Percentiles rank a stretch among this genome's conserved stretches.
Evolutionary conservation across 2,113 vertebrate genomes (phyloP).

Genomic region (Ursus arctos): DNA sequence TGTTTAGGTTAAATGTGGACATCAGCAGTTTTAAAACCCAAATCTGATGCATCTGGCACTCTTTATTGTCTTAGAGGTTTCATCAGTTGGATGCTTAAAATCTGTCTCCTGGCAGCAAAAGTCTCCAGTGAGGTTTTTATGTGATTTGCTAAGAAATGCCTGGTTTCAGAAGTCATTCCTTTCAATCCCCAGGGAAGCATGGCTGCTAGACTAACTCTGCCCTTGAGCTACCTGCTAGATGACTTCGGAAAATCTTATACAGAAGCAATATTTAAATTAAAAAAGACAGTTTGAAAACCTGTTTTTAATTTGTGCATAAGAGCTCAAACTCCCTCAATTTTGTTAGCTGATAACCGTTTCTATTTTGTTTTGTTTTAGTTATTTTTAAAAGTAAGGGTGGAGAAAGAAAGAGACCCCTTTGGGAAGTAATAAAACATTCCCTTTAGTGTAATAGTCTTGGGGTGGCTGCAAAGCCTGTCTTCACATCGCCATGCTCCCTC

Average conservation of each 20-base stretch:
- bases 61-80: conserved; percentile 76
- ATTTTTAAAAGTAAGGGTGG: neutral
- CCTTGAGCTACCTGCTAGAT: conserved; percentile 60
- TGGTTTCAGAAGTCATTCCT: conserved; percentile 57
- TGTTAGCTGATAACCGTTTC: conserved; percentile 46
- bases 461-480: neutral
- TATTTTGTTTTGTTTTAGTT: neutral
- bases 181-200: neutral
- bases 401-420: neutral
- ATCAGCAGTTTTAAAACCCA: conserved; percentile 79
- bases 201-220: conserved; percentile 55
- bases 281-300: conserved; percentile 36
- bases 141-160: conserved; percentile 77
- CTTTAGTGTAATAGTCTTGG: conserved; percentile 21
- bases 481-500: neutral
- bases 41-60: conserved; percentile 67
- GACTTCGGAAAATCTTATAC: conserved; percentile 47
- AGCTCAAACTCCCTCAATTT: conserved; percentile 42
- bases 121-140: conserved; percentile 67
- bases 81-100: conserved; percentile 64
- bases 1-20: conserved; percentile 77
- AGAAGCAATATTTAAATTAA: conserved; percentile 62
- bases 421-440: conserved; percentile 21
- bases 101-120: conserved; percentile 76
- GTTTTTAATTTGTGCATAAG: conserved; percentile 55